Base-by-base conservation (phyloP, 2,113 vertebrate species). In the Fulmarus glacialis region DNA sequence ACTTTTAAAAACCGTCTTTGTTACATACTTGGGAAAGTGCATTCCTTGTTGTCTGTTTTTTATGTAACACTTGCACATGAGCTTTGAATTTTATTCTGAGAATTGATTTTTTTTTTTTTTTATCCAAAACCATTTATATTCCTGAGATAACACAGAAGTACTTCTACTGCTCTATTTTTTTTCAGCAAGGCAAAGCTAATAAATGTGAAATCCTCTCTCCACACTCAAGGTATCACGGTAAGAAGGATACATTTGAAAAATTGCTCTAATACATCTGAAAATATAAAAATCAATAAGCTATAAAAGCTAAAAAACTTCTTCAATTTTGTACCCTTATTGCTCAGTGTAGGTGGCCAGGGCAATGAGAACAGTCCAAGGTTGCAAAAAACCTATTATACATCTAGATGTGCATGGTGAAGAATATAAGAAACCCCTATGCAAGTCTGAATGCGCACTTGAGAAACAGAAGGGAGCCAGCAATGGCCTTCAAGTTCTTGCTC, bases 211-310 rank as follows among this genome's bases (percentile, higher is more conserved):
- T 98, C 91, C 62, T 98, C 72, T 98, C 89, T 96, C 79, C 85
- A 96, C 95, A 96, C 96, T 98, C 96, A 98, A 98, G 97, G 97
- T 97, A 98, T 95, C 98, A 98, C 97, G 95, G 96, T 95, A 97
- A 98, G 97, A 96, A 5, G 30, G 97, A 97, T 98, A 97, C 55
- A 0, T 98, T 98, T 98, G 98, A 98, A 98, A 98, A 98, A 98
- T 98, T 97, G 98, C 97, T 98, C 95, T 98, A 98, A 98, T 98
- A 97, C 89, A 94, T 97, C 96, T 97, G 97, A 98, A 98, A 98
- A 98, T 98, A 98, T 90, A 98, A 98, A 98, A 98, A 98, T 98
- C 98, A 98, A 98, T 98, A 98, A 97, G 94, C 93, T 98, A 98
- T 98, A 98, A 98, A 98, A 98, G 93, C 97, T 97, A 98, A 98